Percentiles rank a stretch among this genome's conserved stretches.
phyloP scores from a whole-genome alignment of 2,797 vertebrate species.

The Kryptolebias ocellatus region DNA sequence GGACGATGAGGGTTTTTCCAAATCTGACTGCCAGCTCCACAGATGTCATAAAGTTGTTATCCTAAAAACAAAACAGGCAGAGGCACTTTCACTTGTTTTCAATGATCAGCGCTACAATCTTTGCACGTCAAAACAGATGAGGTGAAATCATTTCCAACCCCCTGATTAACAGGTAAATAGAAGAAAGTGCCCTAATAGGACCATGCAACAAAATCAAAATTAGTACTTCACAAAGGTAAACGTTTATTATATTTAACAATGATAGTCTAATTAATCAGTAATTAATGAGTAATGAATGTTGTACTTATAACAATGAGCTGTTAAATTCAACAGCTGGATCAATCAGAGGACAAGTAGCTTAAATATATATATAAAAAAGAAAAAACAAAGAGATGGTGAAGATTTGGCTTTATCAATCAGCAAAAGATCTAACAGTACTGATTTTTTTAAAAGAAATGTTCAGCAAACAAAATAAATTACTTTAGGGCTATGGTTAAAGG shows the following conservation, averaged over 20 bases:
- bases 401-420: slow-evolving; percentile 1
- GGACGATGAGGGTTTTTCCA: slow-evolving; percentile 96
- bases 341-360: background rate
- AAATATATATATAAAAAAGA: background rate
- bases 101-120: background rate
- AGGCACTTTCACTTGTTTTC: background rate
- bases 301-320: background rate
- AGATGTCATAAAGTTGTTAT: slow-evolving; percentile 91
- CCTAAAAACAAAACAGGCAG: slow-evolving; percentile 72
- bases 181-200: background rate
- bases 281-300: slow-evolving; percentile 8
- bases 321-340: slow-evolving; percentile 3
- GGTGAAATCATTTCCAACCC: background rate
- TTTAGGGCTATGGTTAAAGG: no score
- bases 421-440: slow-evolving; percentile 7
- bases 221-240: background rate
- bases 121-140: background rate
- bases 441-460: background rate
- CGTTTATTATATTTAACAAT: background rate
- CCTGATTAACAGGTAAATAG: background rate
- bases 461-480: no score
- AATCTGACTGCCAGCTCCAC: slow-evolving; percentile 96
- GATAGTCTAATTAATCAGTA: slow-evolving; percentile 2
- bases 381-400: background rate
- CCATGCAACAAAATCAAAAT: slow-evolving; percentile 6